Evolutionary conservation across 2,888 invertebrate genomes (phyloP).

Genomic region (Lithophane ornitopus): DNA sequence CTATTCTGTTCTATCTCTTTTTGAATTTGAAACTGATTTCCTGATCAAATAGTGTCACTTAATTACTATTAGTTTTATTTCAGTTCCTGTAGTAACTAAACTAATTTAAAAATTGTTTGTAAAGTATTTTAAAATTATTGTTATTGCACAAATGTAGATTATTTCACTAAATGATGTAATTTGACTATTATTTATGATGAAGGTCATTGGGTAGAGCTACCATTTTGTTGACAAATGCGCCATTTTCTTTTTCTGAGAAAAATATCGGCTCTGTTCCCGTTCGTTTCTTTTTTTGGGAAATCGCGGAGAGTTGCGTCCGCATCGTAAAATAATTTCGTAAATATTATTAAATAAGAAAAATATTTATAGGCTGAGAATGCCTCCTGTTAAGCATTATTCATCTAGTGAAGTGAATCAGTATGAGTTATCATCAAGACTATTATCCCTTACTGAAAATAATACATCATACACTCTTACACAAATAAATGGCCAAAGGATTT

Average conservation of each 20-base stretch:
- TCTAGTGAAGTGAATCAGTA: slow-evolving; percentile 90
- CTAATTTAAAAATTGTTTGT: slow-evolving; percentile 11
- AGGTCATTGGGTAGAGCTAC: slow-evolving; percentile 69
- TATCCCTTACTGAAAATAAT: slow-evolving; percentile 88
- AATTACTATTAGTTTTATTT: neutral
- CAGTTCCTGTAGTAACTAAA: neutral
- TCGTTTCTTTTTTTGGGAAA: slow-evolving; percentile 80
- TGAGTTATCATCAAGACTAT: slow-evolving; percentile 89
- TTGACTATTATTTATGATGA: slow-evolving; percentile 58
- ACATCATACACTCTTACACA: slow-evolving; percentile 89
- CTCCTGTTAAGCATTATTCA: slow-evolving; percentile 87
- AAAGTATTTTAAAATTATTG: slow-evolving; percentile 6
- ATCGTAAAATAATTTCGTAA: slow-evolving; percentile 78
- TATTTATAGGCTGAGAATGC: slow-evolving; percentile 85
- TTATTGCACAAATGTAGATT: neutral
- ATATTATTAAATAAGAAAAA: slow-evolving; percentile 84
- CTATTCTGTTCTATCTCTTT: slow-evolving; percentile 39
- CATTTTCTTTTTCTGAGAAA: slow-evolving; percentile 72
- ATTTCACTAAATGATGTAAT: slow-evolving; percentile 3
- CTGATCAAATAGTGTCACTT: slow-evolving; percentile 35
- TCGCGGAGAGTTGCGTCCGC: slow-evolving; percentile 73
- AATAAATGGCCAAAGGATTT: slow-evolving; percentile 93
- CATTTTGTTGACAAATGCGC: slow-evolving; percentile 77
- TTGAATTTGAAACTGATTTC: slow-evolving; percentile 59
- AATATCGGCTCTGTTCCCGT: slow-evolving; percentile 54